Conservation (phyloP, 1,140 invertebrate species). For the Diorhabda carinulata region DNA sequence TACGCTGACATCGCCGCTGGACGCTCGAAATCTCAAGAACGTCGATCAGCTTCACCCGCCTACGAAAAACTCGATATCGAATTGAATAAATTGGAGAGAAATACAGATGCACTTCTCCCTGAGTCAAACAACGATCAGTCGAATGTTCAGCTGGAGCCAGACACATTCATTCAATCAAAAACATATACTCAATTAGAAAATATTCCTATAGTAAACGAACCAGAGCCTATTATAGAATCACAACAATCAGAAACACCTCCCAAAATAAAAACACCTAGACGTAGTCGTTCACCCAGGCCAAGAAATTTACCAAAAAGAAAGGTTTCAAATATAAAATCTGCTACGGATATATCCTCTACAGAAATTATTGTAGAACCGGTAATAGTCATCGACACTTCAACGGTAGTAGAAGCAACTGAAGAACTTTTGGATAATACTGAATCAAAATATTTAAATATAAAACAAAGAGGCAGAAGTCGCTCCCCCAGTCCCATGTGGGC, state of each 20-base stretch:
- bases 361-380: background rate
- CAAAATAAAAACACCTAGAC: slow-evolving; percentile 37
- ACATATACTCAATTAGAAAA: background rate
- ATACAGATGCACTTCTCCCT: slow-evolving; percentile 12
- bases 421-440: slow-evolving; percentile 5
- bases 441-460: slow-evolving; percentile 6
- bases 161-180: background rate
- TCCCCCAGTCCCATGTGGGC: slow-evolving; percentile 70
- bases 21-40: slow-evolving; percentile 36
- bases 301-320: slow-evolving; percentile 4
- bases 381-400: background rate
- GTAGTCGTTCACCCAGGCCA: slow-evolving; percentile 43
- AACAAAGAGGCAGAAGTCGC: slow-evolving; percentile 44
- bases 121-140: slow-evolving; percentile 9
- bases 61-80: slow-evolving; percentile 18
- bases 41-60: slow-evolving; percentile 18
- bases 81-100: slow-evolving; percentile 12
- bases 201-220: slow-evolving; percentile 13
- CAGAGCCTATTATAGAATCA: background rate
- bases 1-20: slow-evolving; percentile 50
- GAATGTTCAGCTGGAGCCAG: background rate
- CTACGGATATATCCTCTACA: background rate
- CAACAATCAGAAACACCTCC: slow-evolving; percentile 6
- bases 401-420: slow-evolving; percentile 4
- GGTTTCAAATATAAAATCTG: background rate